Conservation (phyloP, 2,888 invertebrate species). For the Nomada ruficornis region DNA sequence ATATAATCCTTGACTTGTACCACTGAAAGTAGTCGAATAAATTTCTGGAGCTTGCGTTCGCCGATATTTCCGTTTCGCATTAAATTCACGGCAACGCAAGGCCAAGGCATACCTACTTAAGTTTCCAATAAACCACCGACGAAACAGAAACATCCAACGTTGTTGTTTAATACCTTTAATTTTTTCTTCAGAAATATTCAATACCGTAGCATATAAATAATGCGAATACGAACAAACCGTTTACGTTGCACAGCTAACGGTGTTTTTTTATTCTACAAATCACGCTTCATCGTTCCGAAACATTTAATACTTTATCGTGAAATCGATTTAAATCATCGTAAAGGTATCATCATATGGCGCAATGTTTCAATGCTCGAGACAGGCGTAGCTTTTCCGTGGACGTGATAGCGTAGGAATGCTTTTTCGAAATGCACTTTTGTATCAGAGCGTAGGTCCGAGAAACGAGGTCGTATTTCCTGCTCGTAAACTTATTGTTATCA, state of each 20-base stretch:
- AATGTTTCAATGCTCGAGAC: constrained; percentile 26
- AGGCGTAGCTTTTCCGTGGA: constrained; percentile 12
- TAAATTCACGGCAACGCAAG: neutral
- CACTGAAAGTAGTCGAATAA: constrained; percentile 1
- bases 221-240: neutral
- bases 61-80: neutral
- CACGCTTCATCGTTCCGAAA: constrained; percentile 17
- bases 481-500: constrained; percentile 67
- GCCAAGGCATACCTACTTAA: neutral
- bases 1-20: constrained; percentile 25
- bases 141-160: too few relatives aligned
- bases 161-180: constrained; percentile 6
- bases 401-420: neutral
- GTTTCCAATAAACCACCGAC: neutral
- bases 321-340: constrained; percentile 31
- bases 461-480: constrained; percentile 57
- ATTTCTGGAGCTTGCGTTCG: too few relatives aligned
- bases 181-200: constrained; percentile 17
- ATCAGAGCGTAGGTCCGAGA: constrained; percentile 11
- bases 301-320: constrained; percentile 12
- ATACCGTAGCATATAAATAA: constrained; percentile 27
- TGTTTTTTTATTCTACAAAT: constrained; percentile 13
- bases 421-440: constrained; percentile 19
- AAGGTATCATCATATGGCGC: constrained; percentile 10
- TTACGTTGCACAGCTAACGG: neutral